Conservation (phyloP, 2,888 invertebrate genomes). For the Antheraea yamamai region DNA sequence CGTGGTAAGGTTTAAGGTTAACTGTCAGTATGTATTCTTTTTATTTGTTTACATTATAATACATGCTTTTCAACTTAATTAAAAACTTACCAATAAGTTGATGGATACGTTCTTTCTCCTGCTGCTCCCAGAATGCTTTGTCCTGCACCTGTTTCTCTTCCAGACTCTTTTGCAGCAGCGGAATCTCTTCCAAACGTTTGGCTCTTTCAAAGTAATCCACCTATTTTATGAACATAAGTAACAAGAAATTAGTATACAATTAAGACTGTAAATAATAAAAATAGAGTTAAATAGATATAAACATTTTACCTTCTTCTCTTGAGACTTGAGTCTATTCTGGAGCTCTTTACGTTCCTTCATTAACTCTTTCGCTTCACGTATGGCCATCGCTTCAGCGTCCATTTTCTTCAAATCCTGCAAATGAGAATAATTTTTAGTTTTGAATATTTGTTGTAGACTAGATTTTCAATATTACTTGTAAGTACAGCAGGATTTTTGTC, state of each 20-base stretch:
- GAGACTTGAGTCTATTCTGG: conserved; percentile 94
- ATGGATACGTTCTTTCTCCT: conserved; percentile 92
- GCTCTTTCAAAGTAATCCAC: conserved; percentile 97
- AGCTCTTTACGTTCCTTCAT: conserved; percentile 97
- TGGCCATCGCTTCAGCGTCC: conserved; percentile 97
- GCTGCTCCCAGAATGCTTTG: conserved; percentile 95
- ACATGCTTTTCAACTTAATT: background rate
- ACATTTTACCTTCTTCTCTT: conserved; percentile 93
- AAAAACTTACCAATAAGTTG: conserved; percentile 86
- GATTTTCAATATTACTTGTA: too few species aligned
- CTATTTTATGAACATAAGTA: conserved; percentile 37
- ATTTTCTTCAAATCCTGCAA: conserved; percentile 91
- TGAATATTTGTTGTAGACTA: too few species aligned
- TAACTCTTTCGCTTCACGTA: conserved; percentile 94
- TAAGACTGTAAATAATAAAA: background rate
- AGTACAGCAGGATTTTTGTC: too few species aligned
- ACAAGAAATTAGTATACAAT: too few species aligned
- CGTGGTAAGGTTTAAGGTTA: too few species aligned
- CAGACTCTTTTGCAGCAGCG: conserved; percentile 91
- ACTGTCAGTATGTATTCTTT: too few species aligned
- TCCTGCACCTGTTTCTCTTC: conserved; percentile 93
- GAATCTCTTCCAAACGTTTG: conserved; percentile 97
- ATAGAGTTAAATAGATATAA: background rate
- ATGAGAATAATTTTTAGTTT: background rate
- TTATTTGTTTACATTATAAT: too few species aligned